phyloP scores from a whole-genome alignment of 2,797 vertebrate genomes.

The Gymnocypris eckloni region DNA sequence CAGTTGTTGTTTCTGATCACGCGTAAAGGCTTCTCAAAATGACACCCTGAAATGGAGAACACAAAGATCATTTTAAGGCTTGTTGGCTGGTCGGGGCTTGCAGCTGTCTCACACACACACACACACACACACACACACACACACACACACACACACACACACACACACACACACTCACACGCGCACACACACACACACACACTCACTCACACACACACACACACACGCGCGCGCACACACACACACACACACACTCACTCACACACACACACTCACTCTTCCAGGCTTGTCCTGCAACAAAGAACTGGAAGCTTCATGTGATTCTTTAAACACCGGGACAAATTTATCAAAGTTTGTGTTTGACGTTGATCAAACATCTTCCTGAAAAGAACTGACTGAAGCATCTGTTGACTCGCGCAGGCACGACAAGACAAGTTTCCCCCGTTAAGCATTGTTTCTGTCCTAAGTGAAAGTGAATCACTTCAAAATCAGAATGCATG shows the following conservation, averaged over 20 bases:
- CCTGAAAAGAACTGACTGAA: neutral
- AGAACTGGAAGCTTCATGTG: neutral
- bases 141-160: neutral
- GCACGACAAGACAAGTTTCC: neutral
- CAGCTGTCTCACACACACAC: constrained; percentile 59
- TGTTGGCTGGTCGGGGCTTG: constrained; percentile 61
- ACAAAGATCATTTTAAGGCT: constrained; percentile 61
- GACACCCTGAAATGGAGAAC: constrained; percentile 62
- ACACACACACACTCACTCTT: neutral
- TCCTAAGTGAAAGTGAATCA: neutral
- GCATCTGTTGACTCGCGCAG: neutral
- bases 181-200: no score
- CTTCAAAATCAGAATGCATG: neutral
- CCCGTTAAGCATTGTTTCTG: neutral
- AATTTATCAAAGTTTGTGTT: neutral
- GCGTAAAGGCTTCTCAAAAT: constrained; percentile 63
- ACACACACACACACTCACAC: no score
- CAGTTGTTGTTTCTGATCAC: constrained; percentile 67
- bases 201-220: no score
- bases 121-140: constrained; percentile 9
- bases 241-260: no score
- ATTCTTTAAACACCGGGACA: neutral
- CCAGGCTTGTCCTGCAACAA: neutral
- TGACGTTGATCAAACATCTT: constrained; percentile 22
- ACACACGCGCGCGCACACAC: no score